Conservation (phyloP, 2,113 vertebrate species). For the Ahaetulla prasina region DNA sequence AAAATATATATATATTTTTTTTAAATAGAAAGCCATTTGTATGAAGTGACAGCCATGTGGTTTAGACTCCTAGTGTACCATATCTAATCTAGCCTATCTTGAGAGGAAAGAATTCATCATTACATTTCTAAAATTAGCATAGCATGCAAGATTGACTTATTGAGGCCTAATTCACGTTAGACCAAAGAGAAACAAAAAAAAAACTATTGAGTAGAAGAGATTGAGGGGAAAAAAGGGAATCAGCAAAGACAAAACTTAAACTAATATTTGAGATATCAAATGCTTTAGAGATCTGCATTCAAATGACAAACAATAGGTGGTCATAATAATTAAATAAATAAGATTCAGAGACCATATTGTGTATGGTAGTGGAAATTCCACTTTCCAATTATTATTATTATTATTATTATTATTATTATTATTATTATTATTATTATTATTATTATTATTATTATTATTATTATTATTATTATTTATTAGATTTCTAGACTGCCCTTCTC, state of each 20-base stretch:
- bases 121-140: background rate
- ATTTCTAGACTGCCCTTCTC: no score
- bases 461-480: no score
- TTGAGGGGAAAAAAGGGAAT: background rate
- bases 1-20: background rate
- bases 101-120: background rate
- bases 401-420: no score
- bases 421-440: no score
- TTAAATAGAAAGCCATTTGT: background rate
- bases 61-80: background rate
- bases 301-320: background rate
- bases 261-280: background rate
- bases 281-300: background rate
- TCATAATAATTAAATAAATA: background rate
- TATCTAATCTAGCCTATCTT: background rate
- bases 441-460: no score
- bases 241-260: background rate
- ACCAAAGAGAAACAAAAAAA: no score
- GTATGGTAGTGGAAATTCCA: background rate
- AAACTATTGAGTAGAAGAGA: background rate
- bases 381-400: no score
- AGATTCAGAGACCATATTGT: background rate
- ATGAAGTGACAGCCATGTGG: background rate
- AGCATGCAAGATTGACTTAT: background rate
- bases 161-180: background rate